phyloP scores from a whole-genome alignment of 2,888 invertebrate genomes.

The Lasioglossum figueresi region DNA sequence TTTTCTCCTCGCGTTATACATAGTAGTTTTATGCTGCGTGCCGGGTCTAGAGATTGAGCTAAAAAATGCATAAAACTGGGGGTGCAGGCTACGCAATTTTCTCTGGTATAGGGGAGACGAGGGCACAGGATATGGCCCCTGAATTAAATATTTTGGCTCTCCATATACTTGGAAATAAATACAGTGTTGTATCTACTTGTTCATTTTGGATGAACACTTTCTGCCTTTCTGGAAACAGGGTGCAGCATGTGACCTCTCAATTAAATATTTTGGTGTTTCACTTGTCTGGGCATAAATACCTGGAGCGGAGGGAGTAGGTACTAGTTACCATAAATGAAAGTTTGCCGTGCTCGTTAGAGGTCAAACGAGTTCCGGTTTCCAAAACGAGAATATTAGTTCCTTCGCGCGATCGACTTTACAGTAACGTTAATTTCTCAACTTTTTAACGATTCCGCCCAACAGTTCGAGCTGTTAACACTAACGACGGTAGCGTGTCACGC shows the following conservation, averaged over 20 bases:
- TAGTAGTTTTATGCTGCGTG: background rate
- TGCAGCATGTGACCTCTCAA: no score
- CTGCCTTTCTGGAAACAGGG: no score
- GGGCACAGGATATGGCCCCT: background rate
- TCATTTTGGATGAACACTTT: background rate
- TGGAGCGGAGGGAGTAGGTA: background rate
- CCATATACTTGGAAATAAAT: background rate
- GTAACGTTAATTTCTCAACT: background rate
- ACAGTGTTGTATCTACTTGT: background rate
- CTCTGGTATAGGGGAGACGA: background rate
- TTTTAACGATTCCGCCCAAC: background rate
- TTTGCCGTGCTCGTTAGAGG: background rate
- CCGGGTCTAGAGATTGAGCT: background rate
- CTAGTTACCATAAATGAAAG: background rate
- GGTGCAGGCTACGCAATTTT: background rate
- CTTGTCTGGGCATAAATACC: no score
- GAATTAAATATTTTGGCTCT: background rate
- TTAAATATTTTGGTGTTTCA: no score
- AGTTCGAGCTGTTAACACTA: background rate
- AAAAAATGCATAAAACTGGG: background rate
- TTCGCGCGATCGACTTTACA: background rate
- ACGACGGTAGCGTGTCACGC: slow-evolving; percentile 19
- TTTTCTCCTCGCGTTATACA: slow-evolving; percentile 2
- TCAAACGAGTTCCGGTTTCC: background rate
- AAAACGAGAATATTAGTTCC: background rate